A percentile compares a stretch with the other conserved stretches of the same genome.
phyloP scores from a whole-genome alignment of 2,113 vertebrate species.

The Cebus imitator region DNA sequence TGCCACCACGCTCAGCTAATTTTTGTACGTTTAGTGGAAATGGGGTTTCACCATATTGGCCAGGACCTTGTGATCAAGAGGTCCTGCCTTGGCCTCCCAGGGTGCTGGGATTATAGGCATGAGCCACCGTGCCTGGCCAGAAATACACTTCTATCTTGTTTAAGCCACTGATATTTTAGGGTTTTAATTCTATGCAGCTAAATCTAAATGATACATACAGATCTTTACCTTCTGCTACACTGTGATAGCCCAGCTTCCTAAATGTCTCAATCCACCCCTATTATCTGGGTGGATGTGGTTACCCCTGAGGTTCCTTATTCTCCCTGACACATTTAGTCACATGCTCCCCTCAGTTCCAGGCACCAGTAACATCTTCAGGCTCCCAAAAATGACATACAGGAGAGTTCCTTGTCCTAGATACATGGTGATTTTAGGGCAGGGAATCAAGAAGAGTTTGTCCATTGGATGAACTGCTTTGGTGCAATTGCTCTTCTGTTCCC shows the following conservation, averaged over 20 bases:
- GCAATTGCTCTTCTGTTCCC: neutral
- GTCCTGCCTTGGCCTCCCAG: no score
- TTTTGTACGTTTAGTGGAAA: no score
- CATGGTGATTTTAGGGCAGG: neutral
- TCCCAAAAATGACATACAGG: neutral
- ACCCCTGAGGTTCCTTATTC: neutral
- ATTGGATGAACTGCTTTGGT: neutral
- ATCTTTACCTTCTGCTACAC: neutral
- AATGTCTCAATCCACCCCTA: neutral
- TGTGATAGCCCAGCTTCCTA: neutral
- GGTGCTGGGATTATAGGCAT: no score
- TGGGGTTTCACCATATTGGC: no score
- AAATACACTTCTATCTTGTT: neutral
- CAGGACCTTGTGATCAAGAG: no score
- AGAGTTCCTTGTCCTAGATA: neutral
- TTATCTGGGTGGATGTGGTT: neutral
- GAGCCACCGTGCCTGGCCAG: neutral
- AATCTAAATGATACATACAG: neutral
- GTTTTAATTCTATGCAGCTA: neutral
- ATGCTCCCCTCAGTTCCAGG: neutral
- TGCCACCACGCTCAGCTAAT: no score
- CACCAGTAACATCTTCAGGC: neutral
- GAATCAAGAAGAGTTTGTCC: neutral
- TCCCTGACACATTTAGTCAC: conserved; percentile 21
- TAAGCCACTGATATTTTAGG: neutral